Evolutionary conservation across 2,113 vertebrate genomes (phyloP), one percentile per base, ranked within the genome.

Genomic region (Lutjanus erythropterus): DNA sequence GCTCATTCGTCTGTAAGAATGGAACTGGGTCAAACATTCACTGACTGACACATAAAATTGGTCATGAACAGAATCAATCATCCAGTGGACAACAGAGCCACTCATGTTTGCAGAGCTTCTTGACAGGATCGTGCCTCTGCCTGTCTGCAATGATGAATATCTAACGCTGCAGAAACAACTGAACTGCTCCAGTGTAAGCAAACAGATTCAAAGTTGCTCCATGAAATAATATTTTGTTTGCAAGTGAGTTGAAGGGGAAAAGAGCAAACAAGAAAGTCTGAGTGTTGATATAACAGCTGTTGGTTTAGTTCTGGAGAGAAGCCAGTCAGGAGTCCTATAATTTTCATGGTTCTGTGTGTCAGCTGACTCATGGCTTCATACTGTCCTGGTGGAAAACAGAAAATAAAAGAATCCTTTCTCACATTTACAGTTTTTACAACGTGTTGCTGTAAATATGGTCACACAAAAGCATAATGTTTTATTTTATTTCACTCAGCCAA

Each of bases 11-110:
- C 75, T 79, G 52, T 60, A 15, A 61, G 66, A 52, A 41, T 66
- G 61, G 49, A 86, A 76, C 11, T 79, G 60, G 58, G 67, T 78
- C 69, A 83, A 61, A 71, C 66, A 50, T 82, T 82, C 37, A 68
- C 31, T 16, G 62, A 21, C 55, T 49, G 67, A 52, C 16, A 65
- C 55, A 49, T 47, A 42, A 73, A 50, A 59, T 8, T 50, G 37
- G 1, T 52, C 37, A 16, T 6, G 21, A 78, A 55, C 19, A 47
- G 58, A 76, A 73, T 80, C 71, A 44, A 50, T 60, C 55, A 71
- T 42, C 27, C 78, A 41, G 37, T 3, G 49, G 27, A 62, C 31
- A 46, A 31, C 58, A 37, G 37, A 49, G 21, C 42, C 15, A 9
- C 44, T 52, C 19, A 12, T 55, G 31, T 31, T 35, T 69, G 37